These are phyloP conservation scores for Lepilemur septentrionalis DNA, from an alignment of 2,797 vertebrate species.

Conservation along the genomic window DNA sequence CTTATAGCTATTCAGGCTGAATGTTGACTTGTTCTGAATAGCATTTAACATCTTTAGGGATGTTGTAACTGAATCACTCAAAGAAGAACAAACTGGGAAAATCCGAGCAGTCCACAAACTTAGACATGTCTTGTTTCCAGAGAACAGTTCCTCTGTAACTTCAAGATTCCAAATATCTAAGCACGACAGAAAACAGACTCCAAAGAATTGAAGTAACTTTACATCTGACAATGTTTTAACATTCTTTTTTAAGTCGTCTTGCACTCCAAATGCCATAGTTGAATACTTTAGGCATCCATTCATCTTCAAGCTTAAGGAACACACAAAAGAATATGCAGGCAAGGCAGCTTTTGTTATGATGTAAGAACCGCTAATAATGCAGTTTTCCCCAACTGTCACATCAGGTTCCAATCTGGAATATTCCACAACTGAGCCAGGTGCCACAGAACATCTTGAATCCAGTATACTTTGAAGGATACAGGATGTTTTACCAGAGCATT, in stretches of 20 bases:
- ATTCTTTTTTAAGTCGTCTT: slow-evolving; percentile 89
- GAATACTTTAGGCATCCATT: slow-evolving; percentile 81
- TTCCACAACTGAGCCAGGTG: slow-evolving; percentile 89
- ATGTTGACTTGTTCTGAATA: slow-evolving; percentile 72
- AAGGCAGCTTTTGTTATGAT: slow-evolving; percentile 82
- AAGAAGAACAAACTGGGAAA: slow-evolving; percentile 89
- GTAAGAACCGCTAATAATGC: slow-evolving; percentile 90
- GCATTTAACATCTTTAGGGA: slow-evolving; percentile 89
- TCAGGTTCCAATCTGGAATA: slow-evolving; percentile 89
- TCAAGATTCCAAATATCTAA: slow-evolving; percentile 87
- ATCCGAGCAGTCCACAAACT: slow-evolving; percentile 93
- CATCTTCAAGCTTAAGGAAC: slow-evolving; percentile 88
- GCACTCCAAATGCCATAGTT: slow-evolving; percentile 88
- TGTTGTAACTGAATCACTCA: slow-evolving; percentile 84
- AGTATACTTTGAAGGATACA: slow-evolving; percentile 92
- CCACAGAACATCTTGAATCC: slow-evolving; percentile 82
- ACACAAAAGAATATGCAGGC: slow-evolving; percentile 89
- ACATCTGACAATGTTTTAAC: slow-evolving; percentile 81
- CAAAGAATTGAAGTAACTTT: slow-evolving; percentile 85
- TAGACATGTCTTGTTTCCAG: slow-evolving; percentile 69
- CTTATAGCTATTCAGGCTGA: slow-evolving; percentile 75
- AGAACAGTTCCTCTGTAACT: slow-evolving; percentile 87
- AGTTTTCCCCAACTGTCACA: slow-evolving; percentile 85
- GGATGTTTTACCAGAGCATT: neutral
- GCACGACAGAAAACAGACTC: slow-evolving; percentile 85